Evolutionary conservation across 2,888 invertebrate genomes (phyloP).

Genomic region (Itoplectis maculator): DNA sequence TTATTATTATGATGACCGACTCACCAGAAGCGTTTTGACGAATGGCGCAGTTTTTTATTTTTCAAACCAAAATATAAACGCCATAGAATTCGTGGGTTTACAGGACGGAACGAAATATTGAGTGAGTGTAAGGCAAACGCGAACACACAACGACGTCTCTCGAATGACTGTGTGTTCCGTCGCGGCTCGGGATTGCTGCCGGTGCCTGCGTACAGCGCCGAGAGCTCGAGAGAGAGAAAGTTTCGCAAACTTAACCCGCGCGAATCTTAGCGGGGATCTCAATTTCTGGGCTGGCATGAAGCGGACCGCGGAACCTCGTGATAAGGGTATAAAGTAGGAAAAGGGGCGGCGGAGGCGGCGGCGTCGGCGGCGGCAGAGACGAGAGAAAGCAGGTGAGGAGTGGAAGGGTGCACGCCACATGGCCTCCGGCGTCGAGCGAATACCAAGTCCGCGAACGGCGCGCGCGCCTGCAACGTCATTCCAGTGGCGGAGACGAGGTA

Average conservation of each 20-base stretch:
- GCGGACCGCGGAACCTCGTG: constrained; percentile 60
- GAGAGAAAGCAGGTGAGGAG: constrained; percentile 55
- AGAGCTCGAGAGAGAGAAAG: constrained; percentile 57
- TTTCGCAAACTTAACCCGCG: constrained; percentile 63
- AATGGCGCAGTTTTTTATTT: background rate
- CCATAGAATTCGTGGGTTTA: background rate
- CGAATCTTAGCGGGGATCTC: constrained; percentile 65
- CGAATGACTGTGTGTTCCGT: constrained; percentile 53
- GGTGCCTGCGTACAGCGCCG: background rate
- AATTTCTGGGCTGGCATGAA: constrained; percentile 65
- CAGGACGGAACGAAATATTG: constrained; percentile 13
- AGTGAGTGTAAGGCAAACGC: constrained; percentile 58
- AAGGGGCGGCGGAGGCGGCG: constrained; percentile 13
- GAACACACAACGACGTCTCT: constrained; percentile 32
- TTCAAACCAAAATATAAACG: constrained; percentile 8
- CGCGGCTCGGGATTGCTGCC: constrained; percentile 52
- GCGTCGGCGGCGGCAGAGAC: constrained; percentile 19
- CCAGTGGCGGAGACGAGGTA: constrained; percentile 48
- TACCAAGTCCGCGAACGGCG: constrained; percentile 68
- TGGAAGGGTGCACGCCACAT: constrained; percentile 69
- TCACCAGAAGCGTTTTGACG: background rate
- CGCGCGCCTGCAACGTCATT: constrained; percentile 57
- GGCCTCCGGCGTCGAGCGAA: constrained; percentile 76
- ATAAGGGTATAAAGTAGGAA: constrained; percentile 57
- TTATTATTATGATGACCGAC: background rate